phyloP scores from a whole-genome alignment of 2,113 vertebrate species.

The Lycocorax pyrrhopterus region DNA sequence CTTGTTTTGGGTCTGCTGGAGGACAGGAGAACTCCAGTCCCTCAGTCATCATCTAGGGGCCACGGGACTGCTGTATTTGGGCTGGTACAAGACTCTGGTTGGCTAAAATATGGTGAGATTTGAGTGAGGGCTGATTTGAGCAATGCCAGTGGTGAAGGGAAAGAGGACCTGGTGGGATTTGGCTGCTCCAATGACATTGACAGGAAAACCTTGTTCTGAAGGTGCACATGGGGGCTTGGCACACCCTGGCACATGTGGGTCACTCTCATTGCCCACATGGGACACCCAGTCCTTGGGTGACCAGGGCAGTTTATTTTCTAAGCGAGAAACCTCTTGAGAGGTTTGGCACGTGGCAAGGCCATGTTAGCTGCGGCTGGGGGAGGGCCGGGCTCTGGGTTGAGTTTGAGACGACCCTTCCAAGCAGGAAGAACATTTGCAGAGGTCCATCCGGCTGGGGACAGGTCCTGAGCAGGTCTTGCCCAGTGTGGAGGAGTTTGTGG shows the following conservation, averaged over 20 bases:
- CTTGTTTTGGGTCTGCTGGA: background rate
- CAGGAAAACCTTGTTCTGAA: background rate
- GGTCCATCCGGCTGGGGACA: background rate
- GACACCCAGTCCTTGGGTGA: background rate
- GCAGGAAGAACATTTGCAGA: background rate
- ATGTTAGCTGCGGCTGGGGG: background rate
- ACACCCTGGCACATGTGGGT: background rate
- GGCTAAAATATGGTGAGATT: background rate
- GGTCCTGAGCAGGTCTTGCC: background rate
- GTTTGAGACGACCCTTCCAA: background rate
- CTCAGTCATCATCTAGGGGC: background rate
- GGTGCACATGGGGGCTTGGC: background rate
- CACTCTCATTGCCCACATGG: background rate
- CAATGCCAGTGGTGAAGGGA: background rate
- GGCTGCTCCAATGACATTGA: background rate
- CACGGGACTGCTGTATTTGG: fast-evolving
- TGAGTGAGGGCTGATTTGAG: background rate
- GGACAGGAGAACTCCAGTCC: background rate
- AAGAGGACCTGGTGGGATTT: background rate
- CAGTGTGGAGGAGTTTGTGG: fast-evolving
- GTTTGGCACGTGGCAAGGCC: background rate
- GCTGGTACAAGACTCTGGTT: background rate
- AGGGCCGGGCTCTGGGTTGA: background rate
- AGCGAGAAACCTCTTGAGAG: background rate
- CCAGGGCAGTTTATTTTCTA: background rate